Conservation (phyloP, 2,888 invertebrate species). For the Elaeidobius kamerunicus region DNA sequence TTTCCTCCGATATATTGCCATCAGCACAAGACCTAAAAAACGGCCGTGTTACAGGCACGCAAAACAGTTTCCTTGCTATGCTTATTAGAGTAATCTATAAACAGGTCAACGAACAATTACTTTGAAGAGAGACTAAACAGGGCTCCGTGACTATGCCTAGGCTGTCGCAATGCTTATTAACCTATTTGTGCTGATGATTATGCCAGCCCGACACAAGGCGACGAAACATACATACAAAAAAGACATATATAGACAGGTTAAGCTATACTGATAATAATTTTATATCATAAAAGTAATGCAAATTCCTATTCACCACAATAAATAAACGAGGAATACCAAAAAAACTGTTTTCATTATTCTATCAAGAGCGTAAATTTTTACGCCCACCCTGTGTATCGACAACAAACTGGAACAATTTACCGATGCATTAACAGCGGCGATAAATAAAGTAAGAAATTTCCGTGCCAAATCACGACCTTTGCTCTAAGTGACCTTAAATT, state of each 20-base stretch:
- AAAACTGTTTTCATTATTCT: no score
- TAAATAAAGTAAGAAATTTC: background rate
- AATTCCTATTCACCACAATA: no score
- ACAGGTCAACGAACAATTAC: slow-evolving; percentile 28
- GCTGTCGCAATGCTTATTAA: slow-evolving; percentile 35
- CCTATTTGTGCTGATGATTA: slow-evolving; percentile 32
- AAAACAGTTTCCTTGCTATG: slow-evolving; percentile 18
- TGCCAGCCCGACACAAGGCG: slow-evolving; percentile 1
- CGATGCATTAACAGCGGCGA: slow-evolving; percentile 9
- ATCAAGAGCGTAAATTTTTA: no score
- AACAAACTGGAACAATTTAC: no score
- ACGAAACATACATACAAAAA: no score
- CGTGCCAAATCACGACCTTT: background rate
- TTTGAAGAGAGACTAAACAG: slow-evolving; percentile 30
- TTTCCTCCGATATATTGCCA: no score
- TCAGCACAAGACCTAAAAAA: no score
- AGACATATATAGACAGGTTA: no score
- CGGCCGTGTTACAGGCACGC: slow-evolving; percentile 12
- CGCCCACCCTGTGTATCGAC: no score
- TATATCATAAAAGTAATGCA: background rate
- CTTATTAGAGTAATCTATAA: slow-evolving; percentile 27
- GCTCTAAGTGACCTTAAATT: background rate
- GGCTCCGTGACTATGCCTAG: slow-evolving; percentile 34
- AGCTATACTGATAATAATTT: no score
- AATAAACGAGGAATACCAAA: no score